Evolutionary conservation across 1,140 invertebrate species (phyloP).

Genomic region (Mizuhopecten yessoensis): DNA sequence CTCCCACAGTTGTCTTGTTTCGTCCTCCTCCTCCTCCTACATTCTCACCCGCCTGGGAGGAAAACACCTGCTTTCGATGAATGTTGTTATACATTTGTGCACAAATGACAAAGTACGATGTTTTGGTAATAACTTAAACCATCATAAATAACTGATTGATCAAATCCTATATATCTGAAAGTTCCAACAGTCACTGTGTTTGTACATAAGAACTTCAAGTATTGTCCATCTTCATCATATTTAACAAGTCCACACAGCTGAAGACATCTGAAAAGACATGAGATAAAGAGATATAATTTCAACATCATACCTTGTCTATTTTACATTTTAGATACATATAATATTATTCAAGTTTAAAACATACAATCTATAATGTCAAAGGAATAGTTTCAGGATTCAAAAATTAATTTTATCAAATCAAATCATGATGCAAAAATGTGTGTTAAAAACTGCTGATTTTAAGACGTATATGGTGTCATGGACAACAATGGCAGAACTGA

Average conservation of each 20-base stretch:
- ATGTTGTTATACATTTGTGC: slow-evolving; percentile 29
- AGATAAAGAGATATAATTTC: no score
- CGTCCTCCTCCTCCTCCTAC: slow-evolving; percentile 29
- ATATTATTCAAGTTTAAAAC: no score
- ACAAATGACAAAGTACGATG: neutral
- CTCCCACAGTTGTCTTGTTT: slow-evolving; percentile 54
- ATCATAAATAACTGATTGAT: neutral
- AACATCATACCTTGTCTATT: no score
- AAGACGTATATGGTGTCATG: no score
- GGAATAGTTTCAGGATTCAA: no score
- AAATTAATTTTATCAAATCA: no score
- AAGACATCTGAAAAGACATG: neutral
- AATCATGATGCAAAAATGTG: no score
- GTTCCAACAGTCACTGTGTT: neutral
- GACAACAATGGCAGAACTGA: no score
- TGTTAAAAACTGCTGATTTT: no score
- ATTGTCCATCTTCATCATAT: neutral
- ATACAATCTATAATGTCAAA: no score
- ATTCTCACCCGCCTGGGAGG: slow-evolving; percentile 21
- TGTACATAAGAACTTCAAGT: neutral
- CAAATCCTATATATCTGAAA: neutral
- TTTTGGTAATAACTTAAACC: neutral
- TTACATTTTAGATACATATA: no score
- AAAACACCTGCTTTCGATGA: slow-evolving; percentile 27
- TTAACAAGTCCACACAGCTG: neutral